phyloP scores from a whole-genome alignment of 2,113 vertebrate species.

The Epinephelus lanceolatus region DNA sequence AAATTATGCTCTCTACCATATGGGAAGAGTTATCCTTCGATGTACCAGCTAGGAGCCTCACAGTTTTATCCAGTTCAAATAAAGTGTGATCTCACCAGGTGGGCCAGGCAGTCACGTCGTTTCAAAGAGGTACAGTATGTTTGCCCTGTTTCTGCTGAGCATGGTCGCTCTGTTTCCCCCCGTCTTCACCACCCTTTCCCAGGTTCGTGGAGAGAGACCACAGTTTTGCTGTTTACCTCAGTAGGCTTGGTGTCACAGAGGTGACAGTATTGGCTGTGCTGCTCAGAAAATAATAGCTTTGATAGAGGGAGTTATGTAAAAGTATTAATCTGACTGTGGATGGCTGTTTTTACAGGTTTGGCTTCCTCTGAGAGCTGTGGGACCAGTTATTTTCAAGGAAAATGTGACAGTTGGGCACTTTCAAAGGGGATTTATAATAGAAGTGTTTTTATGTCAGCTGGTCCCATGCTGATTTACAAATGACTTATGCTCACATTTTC shows the following conservation, averaged over 20 bases:
- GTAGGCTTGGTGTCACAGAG: conserved; percentile 7
- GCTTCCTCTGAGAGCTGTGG: conserved; percentile 28
- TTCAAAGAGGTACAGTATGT: conserved; percentile 46
- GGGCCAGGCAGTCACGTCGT: conserved; percentile 17
- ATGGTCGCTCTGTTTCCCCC: conserved; percentile 17
- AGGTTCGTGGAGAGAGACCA: conserved; percentile 20
- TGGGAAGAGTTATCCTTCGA: not conserved
- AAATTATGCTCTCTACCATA: not conserved
- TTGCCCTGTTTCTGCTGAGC: conserved; percentile 32
- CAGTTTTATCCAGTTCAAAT: conserved; percentile 18
- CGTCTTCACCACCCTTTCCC: conserved; percentile 23
- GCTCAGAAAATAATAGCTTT: conserved; percentile 52
- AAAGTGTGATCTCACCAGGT: conserved; percentile 25
- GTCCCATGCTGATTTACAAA: conserved; percentile 50
- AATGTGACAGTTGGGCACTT: conserved; percentile 51
- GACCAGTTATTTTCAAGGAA: conserved; percentile 40
- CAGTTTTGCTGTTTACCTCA: conserved; percentile 58
- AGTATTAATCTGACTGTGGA: conserved; percentile 24
- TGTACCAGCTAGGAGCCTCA: conserved; percentile 2
- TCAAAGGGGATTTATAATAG: conserved; percentile 50
- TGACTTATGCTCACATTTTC: conserved; percentile 39
- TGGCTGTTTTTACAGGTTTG: conserved; percentile 27
- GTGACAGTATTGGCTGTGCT: conserved; percentile 13
- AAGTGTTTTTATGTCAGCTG: conserved; percentile 48
- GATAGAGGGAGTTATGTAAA: conserved; percentile 42